A percentile compares a stretch with the other conserved stretches of the same genome.
These are phyloP conservation scores for Peromyscus melanophrys DNA, from an alignment of 2,797 vertebrate species.

Conservation along the genomic window DNA sequence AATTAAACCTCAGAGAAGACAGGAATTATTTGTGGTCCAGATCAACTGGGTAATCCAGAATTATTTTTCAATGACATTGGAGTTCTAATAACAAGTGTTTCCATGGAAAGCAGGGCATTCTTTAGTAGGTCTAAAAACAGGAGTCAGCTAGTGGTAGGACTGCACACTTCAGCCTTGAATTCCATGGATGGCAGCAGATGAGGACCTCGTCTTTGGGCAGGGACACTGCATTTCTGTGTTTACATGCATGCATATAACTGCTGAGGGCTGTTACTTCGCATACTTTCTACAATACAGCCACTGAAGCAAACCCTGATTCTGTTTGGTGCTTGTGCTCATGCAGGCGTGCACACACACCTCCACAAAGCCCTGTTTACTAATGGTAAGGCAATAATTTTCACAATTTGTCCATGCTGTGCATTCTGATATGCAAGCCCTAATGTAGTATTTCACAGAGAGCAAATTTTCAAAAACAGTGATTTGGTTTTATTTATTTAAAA, in stretches of 20 bases:
- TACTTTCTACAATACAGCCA: neutral
- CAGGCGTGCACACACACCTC: rapidly evolving
- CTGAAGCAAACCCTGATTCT: neutral
- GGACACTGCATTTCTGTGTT: neutral
- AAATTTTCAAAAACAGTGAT: neutral
- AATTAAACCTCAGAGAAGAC: neutral
- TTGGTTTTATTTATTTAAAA: neutral
- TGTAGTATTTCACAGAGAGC: neutral
- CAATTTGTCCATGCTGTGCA: too few species aligned
- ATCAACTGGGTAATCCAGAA: neutral
- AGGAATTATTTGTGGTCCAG: neutral
- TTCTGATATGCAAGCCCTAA: neutral
- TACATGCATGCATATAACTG: neutral
- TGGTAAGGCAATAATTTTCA: neutral
- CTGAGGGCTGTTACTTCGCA: too few species aligned
- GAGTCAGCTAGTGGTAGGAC: neutral
- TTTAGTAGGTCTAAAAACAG: neutral
- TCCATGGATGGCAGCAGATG: neutral
- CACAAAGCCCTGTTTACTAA: neutral
- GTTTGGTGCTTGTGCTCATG: neutral
- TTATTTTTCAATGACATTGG: neutral
- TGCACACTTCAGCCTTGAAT: neutral
- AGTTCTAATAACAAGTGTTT: neutral
- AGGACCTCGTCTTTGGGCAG: rapidly evolving
- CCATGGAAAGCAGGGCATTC: neutral